phyloP scores from a whole-genome alignment of 2,797 vertebrate species.

The Bryconaethiops microstoma region DNA sequence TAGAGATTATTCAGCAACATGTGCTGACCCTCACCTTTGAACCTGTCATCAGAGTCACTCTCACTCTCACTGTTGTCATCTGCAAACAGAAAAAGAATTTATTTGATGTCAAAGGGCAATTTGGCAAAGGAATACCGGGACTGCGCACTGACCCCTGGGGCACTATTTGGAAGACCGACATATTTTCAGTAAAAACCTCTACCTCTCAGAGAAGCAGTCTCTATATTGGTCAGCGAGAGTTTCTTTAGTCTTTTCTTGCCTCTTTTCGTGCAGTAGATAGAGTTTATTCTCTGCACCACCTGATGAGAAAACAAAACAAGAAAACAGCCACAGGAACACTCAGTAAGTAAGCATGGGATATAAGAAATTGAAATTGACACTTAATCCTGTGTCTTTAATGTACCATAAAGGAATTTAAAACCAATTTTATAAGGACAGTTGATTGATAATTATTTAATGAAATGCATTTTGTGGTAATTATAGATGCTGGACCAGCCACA shows the following conservation, averaged over 20 bases:
- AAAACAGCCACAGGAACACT: conserved; percentile 7
- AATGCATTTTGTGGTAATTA: conserved; percentile 13
- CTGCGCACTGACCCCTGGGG: conserved; percentile 38
- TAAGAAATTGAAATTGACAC: background rate
- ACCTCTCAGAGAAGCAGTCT: conserved; percentile 94
- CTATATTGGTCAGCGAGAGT: conserved; percentile 91
- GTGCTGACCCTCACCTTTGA: conserved; percentile 90
- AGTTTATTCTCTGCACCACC: conserved; percentile 98
- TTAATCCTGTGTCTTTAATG: background rate
- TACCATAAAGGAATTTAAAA: background rate
- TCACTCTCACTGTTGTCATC: conserved; percentile 99
- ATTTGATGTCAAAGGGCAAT: conserved; percentile 59
- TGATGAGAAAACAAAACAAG: conserved; percentile 59
- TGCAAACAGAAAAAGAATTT: conserved; percentile 76
- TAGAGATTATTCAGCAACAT: conserved; percentile 39
- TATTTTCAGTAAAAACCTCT: conserved; percentile 56
- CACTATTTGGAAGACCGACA: conserved; percentile 53
- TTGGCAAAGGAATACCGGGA: conserved; percentile 60
- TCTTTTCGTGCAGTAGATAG: conserved; percentile 97
- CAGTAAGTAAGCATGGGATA: background rate
- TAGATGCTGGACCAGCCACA: conserved; percentile 22
- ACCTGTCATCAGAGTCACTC: conserved; percentile 99
- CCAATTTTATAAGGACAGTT: background rate
- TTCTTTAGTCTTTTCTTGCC: conserved; percentile 98
- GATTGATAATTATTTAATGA: background rate